Conservation (phyloP, 2,888 invertebrate genomes). For the Pheosia gnoma region DNA sequence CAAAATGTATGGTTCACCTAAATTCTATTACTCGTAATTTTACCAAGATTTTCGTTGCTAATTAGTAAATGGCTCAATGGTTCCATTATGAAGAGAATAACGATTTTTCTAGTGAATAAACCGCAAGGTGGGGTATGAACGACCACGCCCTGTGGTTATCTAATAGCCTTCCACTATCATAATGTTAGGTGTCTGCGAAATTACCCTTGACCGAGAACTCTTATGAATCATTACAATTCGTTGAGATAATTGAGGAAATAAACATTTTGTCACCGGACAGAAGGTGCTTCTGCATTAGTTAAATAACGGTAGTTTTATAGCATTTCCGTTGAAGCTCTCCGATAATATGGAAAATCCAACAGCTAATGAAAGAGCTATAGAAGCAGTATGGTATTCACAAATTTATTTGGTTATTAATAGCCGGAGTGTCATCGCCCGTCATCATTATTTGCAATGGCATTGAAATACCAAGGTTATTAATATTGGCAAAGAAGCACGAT, state of each 20-base stretch:
- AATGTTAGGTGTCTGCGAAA: slow-evolving; percentile 49
- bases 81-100: slow-evolving; percentile 41
- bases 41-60: slow-evolving; percentile 7
- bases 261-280: slow-evolving; percentile 26
- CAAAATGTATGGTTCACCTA: neutral
- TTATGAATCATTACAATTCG: slow-evolving; percentile 48
- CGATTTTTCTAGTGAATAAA: slow-evolving; percentile 46
- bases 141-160: slow-evolving; percentile 51
- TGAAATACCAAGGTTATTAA: no score
- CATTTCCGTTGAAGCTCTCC: neutral
- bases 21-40: neutral
- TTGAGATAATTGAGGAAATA: slow-evolving; percentile 33
- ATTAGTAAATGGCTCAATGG: slow-evolving; percentile 26
- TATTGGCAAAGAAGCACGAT: no score
- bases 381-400: neutral
- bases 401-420: no score
- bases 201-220: slow-evolving; percentile 51
- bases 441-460: no score
- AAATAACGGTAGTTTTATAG: neutral
- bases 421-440: no score
- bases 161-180: slow-evolving; percentile 32
- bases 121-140: slow-evolving; percentile 50
- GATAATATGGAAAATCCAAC: neutral
- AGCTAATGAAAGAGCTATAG: no score
- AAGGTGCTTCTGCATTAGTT: neutral